These are phyloP conservation scores for Butorides virescens DNA, from an alignment of 2,113 vertebrate species.

Conservation along the genomic window DNA sequence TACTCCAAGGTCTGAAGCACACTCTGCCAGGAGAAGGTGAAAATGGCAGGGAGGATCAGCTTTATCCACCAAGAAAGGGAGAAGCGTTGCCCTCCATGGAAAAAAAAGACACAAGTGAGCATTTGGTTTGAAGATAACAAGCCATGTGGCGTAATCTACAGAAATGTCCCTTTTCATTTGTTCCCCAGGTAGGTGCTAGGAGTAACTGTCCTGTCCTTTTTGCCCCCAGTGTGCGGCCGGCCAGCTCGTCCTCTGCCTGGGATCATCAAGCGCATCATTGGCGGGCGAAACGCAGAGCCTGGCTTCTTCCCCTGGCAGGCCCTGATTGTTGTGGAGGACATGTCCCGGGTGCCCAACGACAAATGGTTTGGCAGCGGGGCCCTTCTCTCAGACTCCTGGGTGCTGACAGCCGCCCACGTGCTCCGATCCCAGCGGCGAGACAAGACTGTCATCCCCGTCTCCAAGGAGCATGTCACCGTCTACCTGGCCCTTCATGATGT, in stretches of 20 bases:
- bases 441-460: slow-evolving; percentile 83
- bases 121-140: background rate
- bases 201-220: background rate
- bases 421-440: slow-evolving; percentile 89
- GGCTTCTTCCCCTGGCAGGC: slow-evolving; percentile 97
- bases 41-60: background rate
- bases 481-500: slow-evolving; percentile 85
- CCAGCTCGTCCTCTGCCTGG: slow-evolving; percentile 77
- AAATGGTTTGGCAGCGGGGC: slow-evolving; percentile 96
- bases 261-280: slow-evolving; percentile 90
- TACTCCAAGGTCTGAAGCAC: background rate
- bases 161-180: background rate
- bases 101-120: background rate
- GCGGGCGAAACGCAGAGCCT: slow-evolving; percentile 80
- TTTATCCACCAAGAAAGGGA: background rate
- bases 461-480: slow-evolving; percentile 84
- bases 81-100: background rate
- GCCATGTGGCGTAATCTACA: slow-evolving; percentile 49
- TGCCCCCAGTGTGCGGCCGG: slow-evolving; percentile 78
- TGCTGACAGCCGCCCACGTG: slow-evolving; percentile 91
- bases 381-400: slow-evolving; percentile 88
- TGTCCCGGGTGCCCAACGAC: slow-evolving; percentile 86
- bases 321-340: slow-evolving; percentile 90
- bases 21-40: background rate
- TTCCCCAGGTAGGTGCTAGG: background rate